Conservation (phyloP, 2,797 vertebrate species). For the Perodicticus potto region DNA sequence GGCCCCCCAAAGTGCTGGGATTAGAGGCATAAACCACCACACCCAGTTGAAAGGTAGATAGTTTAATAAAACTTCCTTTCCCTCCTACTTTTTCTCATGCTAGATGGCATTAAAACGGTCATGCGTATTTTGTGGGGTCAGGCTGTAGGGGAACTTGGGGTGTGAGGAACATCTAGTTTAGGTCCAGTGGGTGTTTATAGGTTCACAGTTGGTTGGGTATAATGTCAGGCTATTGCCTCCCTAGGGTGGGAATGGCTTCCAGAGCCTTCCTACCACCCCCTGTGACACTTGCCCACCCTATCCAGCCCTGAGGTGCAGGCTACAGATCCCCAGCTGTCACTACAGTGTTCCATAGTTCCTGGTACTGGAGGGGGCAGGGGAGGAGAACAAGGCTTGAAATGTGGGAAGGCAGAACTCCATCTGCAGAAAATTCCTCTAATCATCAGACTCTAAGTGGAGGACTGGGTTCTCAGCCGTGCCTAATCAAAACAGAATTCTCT, state of each 20-base stretch:
- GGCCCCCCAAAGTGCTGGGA: background rate
- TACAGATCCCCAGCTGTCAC: background rate
- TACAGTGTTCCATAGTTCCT: background rate
- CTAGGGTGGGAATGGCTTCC: background rate
- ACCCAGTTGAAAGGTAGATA: background rate
- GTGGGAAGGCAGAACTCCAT: background rate
- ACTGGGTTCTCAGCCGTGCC: slow-evolving; percentile 6
- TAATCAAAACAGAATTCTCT: slow-evolving; percentile 66
- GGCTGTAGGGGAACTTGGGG: background rate
- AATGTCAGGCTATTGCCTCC: background rate
- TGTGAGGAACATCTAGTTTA: background rate
- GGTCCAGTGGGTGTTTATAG: background rate
- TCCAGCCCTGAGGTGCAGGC: background rate
- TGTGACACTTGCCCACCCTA: background rate
- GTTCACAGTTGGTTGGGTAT: background rate
- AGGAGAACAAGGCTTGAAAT: background rate
- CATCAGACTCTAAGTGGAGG: slow-evolving; percentile 21
- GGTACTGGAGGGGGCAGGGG: background rate
- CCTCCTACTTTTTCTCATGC: background rate
- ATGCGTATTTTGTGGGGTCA: background rate
- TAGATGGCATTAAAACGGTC: background rate
- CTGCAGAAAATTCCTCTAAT: slow-evolving; percentile 43
- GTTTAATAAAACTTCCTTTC: background rate
- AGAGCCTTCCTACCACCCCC: background rate
- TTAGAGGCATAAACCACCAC: background rate